Conservation (phyloP, 2,888 invertebrate species). For the Flabesymbios commensalis region DNA sequence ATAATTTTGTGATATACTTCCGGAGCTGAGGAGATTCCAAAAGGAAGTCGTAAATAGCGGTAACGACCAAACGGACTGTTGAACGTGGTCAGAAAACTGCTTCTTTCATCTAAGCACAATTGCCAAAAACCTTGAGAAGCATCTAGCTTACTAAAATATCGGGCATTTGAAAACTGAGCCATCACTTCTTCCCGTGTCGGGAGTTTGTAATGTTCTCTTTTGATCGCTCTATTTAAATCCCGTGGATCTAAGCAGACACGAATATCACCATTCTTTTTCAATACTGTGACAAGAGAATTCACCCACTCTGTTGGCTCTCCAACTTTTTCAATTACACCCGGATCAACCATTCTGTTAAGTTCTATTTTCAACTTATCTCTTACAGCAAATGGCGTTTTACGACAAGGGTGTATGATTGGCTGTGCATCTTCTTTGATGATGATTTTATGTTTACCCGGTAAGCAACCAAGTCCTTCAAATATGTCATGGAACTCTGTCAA, state of each 20-base stretch:
- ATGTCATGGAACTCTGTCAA: neutral
- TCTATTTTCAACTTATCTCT: neutral
- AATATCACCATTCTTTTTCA: conserved; percentile 9
- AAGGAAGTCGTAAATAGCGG: conserved; percentile 15
- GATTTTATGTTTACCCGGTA: conserved; percentile 3
- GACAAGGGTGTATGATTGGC: conserved; percentile 2
- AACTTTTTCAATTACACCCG: conserved; percentile 4
- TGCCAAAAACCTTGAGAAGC: conserved; percentile 13
- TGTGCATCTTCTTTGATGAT: neutral
- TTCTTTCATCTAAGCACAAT: conserved; percentile 8
- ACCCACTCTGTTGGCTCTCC: conserved; percentile 14
- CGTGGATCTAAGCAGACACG: conserved; percentile 15
- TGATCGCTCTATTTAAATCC: conserved; percentile 9
- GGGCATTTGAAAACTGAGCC: conserved; percentile 5
- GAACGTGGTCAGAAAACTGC: conserved; percentile 16
- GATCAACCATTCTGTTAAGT: conserved; percentile 2
- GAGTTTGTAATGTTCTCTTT: conserved; percentile 13
- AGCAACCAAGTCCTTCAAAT: conserved; percentile 12
- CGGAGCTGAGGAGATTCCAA: conserved; percentile 4
- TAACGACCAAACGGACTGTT: conserved; percentile 19
- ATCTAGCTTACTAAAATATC: conserved; percentile 11
- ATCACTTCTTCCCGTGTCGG: conserved; percentile 15
- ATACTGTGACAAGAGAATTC: no score
- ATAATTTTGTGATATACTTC: conserved; percentile 18
- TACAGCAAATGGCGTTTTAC: conserved; percentile 3